phyloP scores from a whole-genome alignment of 2,113 vertebrate species.

The Pongo abelii region DNA sequence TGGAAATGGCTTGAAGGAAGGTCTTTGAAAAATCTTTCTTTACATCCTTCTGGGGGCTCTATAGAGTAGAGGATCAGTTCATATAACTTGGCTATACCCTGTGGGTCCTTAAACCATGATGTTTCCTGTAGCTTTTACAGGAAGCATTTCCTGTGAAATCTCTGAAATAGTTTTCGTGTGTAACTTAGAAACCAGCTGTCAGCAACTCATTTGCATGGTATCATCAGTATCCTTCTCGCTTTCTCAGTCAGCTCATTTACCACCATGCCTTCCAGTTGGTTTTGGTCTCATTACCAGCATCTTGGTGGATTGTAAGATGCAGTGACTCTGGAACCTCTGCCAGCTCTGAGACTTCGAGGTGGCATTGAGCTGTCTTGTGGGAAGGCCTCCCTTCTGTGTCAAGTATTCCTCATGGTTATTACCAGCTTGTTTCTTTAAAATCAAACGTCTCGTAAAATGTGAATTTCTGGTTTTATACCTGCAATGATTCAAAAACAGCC shows the following conservation, averaged over 20 bases:
- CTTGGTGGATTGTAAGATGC: not conserved
- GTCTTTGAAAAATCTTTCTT: not conserved
- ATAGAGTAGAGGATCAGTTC: not conserved
- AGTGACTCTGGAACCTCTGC: not conserved
- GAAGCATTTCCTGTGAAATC: not conserved
- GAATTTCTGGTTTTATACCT: conserved; percentile 56
- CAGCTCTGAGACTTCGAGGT: not conserved
- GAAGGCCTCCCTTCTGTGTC: not conserved
- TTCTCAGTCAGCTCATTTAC: not conserved
- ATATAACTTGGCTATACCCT: not conserved
- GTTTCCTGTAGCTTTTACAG: not conserved
- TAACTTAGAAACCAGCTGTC: not conserved
- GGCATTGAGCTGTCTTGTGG: not conserved
- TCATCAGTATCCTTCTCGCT: not conserved
- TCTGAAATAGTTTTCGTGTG: not conserved
- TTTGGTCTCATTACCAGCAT: not conserved
- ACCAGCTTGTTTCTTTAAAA: conserved; percentile 1
- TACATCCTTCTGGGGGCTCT: not conserved
- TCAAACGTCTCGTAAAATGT: not conserved
- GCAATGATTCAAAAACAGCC: not conserved
- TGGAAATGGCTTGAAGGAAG: not conserved
- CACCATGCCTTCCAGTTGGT: not conserved
- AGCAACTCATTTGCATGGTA: not conserved
- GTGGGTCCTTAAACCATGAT: not conserved
- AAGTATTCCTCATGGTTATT: not conserved